Evolutionary conservation across 2,888 invertebrate genomes (phyloP), one percentile per base, ranked within the genome.

Genomic region (Megastigmus dorsalis): DNA sequence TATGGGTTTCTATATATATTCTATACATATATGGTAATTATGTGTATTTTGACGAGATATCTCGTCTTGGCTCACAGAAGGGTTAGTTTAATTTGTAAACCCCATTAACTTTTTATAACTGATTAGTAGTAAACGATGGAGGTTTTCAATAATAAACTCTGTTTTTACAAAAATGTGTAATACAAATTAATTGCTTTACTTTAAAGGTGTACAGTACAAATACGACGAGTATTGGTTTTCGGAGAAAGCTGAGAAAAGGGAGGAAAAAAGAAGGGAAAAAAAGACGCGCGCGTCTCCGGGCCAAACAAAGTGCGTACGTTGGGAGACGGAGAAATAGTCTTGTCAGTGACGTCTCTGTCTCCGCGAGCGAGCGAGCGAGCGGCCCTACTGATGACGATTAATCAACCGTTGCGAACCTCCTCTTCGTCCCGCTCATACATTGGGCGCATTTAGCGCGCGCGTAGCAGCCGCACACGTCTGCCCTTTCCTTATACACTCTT

Each of bases 341-440:
- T 69, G 74, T 67, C 67, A 67, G 38, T 76, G 77, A 74, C 75
- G 70, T 75, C 75, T 77, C 66, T 76, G 69, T 77, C 80, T 81
- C 79, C 79, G 77, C n/a, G 10, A 13, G 75, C 75, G 78, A 76
- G 75, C 78, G 77, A n/a, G n/a, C n/a, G n/a, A n/a, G n/a, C 79
- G 76, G 78, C 81, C 80, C 76, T 45, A 79, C 76, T 79, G 74
- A 78, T 79, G 80, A 79, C 82, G 78, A 82, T 82, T 82, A 82
- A 82, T 82, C 82, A 82, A 81, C 75, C 77, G 74, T 71, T 62
- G 76, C 75, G 77, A 78, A 23, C 71, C 76, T 76, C 68, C 76
- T 60, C 60, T 20, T 63, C 48, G 54, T 38, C 54, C n/a, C 60
- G 57, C 45, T 60, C 48, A 65, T 66, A 57, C 26, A n/a, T 30